phyloP scores from a whole-genome alignment of 2,113 vertebrate genomes.

The Stegastes partitus region DNA sequence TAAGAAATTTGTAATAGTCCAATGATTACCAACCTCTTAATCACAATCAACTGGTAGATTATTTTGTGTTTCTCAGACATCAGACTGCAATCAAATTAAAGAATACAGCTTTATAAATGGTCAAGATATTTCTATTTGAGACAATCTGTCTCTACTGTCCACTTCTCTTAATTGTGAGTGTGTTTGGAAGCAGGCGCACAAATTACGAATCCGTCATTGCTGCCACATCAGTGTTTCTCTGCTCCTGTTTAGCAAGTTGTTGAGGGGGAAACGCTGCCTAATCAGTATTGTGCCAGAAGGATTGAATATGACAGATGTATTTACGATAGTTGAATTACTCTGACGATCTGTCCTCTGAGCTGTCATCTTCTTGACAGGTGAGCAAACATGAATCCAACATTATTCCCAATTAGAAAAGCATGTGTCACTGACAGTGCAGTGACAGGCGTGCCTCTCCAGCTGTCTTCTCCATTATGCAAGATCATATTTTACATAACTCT shows the following conservation, averaged over 20 bases:
- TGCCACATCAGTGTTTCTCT: constrained; percentile 1
- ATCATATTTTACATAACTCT: constrained; percentile 4
- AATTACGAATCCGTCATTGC: constrained; percentile 21
- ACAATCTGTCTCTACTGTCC: neutral
- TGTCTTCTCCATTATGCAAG: neutral
- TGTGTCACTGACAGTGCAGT: constrained; percentile 10
- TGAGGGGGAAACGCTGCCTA: constrained; percentile 5
- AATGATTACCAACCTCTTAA: too few relatives aligned
- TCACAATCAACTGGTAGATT: too few relatives aligned
- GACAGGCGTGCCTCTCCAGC: neutral
- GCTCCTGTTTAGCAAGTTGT: constrained; percentile 21
- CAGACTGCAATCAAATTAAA: too few relatives aligned
- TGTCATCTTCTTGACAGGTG: constrained; percentile 46
- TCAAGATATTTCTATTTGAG: constrained; percentile 2
- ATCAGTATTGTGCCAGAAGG: constrained; percentile 32
- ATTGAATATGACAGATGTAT: constrained; percentile 51
- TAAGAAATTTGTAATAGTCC: too few relatives aligned
- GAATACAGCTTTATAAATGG: too few relatives aligned
- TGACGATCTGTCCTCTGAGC: constrained; percentile 29
- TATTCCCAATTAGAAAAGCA: constrained; percentile 43
- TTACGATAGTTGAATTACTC: constrained; percentile 34
- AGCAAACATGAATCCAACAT: constrained; percentile 43
- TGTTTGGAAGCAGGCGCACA: constrained; percentile 10
- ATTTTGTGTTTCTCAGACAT: too few relatives aligned
- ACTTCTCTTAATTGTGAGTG: neutral